These are phyloP conservation scores for Clarias platycephalus DNA, from an alignment of 2,797 vertebrate genomes.

Conservation along the genomic window DNA sequence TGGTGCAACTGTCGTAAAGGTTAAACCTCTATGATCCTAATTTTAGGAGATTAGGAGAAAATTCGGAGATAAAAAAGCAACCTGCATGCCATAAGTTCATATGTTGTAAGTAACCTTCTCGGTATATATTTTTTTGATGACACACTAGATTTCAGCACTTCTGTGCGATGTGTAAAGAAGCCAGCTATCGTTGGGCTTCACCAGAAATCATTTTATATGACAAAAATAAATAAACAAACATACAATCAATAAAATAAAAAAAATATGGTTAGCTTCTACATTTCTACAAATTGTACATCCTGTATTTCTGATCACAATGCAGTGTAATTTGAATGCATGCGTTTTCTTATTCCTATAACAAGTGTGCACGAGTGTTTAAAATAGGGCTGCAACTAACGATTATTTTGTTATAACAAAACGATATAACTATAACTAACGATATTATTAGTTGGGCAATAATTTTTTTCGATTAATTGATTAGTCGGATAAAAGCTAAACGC, in stretches of 20 bases:
- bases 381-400: too few relatives aligned
- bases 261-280: not conserved
- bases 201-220: not conserved
- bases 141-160: not conserved
- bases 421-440: too few relatives aligned
- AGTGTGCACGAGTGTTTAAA: too few relatives aligned
- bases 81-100: too few relatives aligned
- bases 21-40: not conserved
- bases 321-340: not conserved
- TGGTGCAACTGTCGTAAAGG: not conserved
- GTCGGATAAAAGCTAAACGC: too few relatives aligned
- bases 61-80: not conserved
- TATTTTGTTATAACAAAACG: too few relatives aligned
- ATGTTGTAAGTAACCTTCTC: not conserved
- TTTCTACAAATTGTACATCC: not conserved
- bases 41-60: not conserved
- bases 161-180: not conserved
- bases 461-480: too few relatives aligned
- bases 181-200: not conserved
- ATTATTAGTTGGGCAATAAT: too few relatives aligned
- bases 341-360: too few relatives aligned
- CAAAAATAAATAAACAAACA: not conserved
- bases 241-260: too few relatives aligned
- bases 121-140: not conserved
- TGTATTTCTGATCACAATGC: not conserved